phyloP scores from a whole-genome alignment of 1,140 invertebrate genomes.

The Kradibia gibbosae region DNA sequence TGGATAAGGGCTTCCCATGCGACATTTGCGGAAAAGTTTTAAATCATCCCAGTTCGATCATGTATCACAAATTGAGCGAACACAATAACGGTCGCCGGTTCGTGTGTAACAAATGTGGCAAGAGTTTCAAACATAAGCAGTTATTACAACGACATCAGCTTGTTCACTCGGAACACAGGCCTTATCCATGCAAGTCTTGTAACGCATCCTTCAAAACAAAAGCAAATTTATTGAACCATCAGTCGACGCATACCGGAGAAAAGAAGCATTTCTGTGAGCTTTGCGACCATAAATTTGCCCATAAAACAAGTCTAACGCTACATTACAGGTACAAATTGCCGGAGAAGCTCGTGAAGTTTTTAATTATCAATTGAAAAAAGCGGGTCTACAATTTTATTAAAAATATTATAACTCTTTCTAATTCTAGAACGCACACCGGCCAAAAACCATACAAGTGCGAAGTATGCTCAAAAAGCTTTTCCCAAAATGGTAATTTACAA shows the following conservation, averaged over 20 bases:
- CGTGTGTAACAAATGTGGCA: conserved; percentile 81
- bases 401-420: conserved; percentile 6
- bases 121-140: conserved; percentile 81
- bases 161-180: conserved; percentile 79
- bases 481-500: conserved; percentile 77
- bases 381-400: not conserved
- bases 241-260: conserved; percentile 79
- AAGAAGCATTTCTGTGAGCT: conserved; percentile 83
- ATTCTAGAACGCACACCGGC: conserved; percentile 71
- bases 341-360: conserved; percentile 28
- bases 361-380: not conserved
- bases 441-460: conserved; percentile 77
- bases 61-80: conserved; percentile 81
- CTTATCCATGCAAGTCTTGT: conserved; percentile 77
- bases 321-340: conserved; percentile 74
- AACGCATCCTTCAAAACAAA: conserved; percentile 80
- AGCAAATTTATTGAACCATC: conserved; percentile 80
- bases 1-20: conserved; percentile 75
- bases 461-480: conserved; percentile 76
- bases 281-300: conserved; percentile 83
- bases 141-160: conserved; percentile 80
- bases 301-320: conserved; percentile 81
- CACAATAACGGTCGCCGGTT: conserved; percentile 78
- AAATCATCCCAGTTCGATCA: conserved; percentile 77
- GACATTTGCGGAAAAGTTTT: conserved; percentile 81